phyloP scores from a whole-genome alignment of 2,888 invertebrate species.

The Herminia tarsipennalis region DNA sequence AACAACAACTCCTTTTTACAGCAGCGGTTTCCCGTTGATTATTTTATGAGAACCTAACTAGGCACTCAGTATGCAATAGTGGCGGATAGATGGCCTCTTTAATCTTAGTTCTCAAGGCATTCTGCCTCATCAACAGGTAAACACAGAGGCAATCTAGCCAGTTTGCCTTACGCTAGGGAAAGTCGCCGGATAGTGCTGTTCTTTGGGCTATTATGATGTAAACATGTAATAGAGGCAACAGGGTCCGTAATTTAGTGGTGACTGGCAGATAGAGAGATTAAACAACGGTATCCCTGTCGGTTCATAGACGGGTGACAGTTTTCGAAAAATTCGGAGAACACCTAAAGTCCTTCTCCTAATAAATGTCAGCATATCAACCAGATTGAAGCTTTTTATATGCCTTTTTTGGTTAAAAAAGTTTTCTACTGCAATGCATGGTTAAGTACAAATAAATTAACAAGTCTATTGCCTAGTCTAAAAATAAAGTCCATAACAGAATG shows the following conservation, averaged over 20 bases:
- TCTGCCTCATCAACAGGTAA: constrained; percentile 11
- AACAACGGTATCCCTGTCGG: no score
- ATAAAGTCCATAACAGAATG: not conserved
- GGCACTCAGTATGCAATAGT: constrained; percentile 25
- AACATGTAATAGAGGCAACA: no score
- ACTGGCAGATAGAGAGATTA: no score
- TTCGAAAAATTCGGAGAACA: no score
- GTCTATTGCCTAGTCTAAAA: no score
- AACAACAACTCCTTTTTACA: constrained; percentile 20
- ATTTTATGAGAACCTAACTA: constrained; percentile 41
- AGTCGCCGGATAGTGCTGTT: not conserved
- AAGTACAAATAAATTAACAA: no score
- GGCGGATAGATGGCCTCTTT: constrained; percentile 21
- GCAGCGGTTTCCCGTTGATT: constrained; percentile 25
- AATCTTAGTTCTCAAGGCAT: constrained; percentile 23
- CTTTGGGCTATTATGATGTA: no score
- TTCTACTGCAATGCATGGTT: not conserved
- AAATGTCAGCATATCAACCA: no score
- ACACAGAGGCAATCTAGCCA: not conserved
- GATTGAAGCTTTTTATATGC: no score
- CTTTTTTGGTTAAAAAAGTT: not conserved
- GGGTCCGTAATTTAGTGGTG: no score
- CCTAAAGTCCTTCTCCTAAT: no score
- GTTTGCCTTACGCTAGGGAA: not conserved
- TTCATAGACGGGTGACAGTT: no score